Evolutionary conservation across 2,113 vertebrate species (phyloP).

Genomic region (Gulo gulo): DNA sequence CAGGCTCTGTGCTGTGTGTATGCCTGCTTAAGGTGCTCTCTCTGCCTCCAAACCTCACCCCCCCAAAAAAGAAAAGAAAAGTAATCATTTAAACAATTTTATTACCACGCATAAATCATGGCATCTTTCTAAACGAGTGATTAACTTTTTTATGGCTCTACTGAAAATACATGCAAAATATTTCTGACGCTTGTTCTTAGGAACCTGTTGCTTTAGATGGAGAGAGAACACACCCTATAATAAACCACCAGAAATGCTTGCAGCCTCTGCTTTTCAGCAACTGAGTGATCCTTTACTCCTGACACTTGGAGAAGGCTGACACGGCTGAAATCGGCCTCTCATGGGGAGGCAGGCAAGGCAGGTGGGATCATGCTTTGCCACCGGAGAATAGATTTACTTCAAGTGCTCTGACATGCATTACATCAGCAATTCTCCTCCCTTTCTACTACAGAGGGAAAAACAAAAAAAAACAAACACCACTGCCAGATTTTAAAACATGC

Average conservation of each 20-base stretch:
- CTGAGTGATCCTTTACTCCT: neutral
- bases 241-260: neutral
- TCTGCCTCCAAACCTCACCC: neutral
- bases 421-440: neutral
- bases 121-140: neutral
- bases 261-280: neutral
- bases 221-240: accelerated
- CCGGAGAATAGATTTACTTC: neutral
- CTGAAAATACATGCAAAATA: neutral
- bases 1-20: neutral
- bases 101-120: neutral
- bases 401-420: too few relatives aligned
- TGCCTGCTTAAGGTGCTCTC: neutral
- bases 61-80: neutral
- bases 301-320: neutral
- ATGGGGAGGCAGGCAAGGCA: neutral
- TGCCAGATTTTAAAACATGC: neutral
- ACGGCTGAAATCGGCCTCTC: accelerated
- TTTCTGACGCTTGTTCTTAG: neutral
- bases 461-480: neutral
- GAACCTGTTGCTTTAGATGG: neutral
- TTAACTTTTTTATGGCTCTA: neutral
- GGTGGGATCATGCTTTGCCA: too few relatives aligned
- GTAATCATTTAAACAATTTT: neutral
- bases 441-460: neutral